A percentile compares a stretch with the other conserved stretches of the same genome.
These are phyloP conservation scores for Hyphantria cunea DNA, from an alignment of 1,140 invertebrate genomes.

Conservation along the genomic window DNA sequence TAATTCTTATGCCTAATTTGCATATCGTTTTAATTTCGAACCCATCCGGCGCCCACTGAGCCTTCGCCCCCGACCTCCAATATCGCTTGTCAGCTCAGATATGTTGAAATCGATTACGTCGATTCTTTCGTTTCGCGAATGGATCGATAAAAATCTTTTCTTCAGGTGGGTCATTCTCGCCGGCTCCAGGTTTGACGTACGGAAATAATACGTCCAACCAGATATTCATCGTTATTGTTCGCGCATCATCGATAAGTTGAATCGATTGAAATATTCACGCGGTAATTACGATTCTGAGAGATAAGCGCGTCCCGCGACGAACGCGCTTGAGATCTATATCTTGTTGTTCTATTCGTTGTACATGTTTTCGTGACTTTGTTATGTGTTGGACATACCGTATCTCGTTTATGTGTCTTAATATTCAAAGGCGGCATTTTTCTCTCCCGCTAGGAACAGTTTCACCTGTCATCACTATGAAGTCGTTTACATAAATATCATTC, in stretches of 20 bases:
- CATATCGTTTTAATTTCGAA: constrained; percentile 75
- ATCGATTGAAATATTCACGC: constrained; percentile 70
- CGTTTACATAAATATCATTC: constrained; percentile 64
- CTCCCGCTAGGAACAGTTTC: constrained; percentile 54
- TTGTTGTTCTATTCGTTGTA: constrained; percentile 44
- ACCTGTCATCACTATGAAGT: constrained; percentile 51
- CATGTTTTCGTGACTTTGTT: constrained; percentile 45
- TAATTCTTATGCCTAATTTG: constrained; percentile 67
- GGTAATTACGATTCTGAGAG: constrained; percentile 66
- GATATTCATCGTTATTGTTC: constrained; percentile 65
- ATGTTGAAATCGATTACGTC: constrained; percentile 72
- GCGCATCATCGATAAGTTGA: constrained; percentile 62
- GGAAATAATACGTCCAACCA: constrained; percentile 56
- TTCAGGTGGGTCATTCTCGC: constrained; percentile 48
- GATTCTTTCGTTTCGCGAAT: constrained; percentile 57
- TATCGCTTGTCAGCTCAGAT: constrained; percentile 65
- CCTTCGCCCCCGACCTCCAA: constrained; percentile 63
- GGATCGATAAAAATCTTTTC: constrained; percentile 62
- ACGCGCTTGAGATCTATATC: constrained; percentile 41
- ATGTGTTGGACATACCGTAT: constrained; percentile 33
- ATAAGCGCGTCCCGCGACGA: constrained; percentile 52
- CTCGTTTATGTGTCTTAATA: constrained; percentile 37
- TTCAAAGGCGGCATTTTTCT: constrained; percentile 46
- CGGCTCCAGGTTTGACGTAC: constrained; percentile 48
- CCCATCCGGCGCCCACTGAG: constrained; percentile 64